phyloP scores from a whole-genome alignment of 2,888 invertebrate genomes.

The Andrena minutula region DNA sequence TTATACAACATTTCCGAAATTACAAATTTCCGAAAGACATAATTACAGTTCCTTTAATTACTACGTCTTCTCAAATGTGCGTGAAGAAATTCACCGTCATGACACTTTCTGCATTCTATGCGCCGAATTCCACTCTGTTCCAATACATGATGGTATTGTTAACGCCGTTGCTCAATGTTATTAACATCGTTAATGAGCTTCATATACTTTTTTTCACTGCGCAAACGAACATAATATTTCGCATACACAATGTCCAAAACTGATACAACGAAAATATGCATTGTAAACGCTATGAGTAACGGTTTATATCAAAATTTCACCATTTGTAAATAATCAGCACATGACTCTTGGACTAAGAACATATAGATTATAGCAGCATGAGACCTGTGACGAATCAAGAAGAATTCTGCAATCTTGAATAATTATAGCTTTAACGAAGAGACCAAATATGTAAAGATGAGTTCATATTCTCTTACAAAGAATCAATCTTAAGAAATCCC shows the following conservation, averaged over 20 bases:
- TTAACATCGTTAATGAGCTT: background rate
- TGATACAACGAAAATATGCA: constrained; percentile 46
- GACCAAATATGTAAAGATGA: constrained; percentile 74
- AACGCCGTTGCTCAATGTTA: background rate
- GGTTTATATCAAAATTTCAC: background rate
- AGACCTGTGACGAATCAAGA: constrained; percentile 39
- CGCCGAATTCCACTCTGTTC: background rate
- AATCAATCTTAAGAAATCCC: constrained; percentile 58
- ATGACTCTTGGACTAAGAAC: background rate
- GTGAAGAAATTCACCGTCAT: background rate
- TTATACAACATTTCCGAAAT: background rate
- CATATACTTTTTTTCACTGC: background rate
- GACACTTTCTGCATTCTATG: background rate
- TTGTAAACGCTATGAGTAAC: constrained; percentile 7
- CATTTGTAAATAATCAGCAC: constrained; percentile 26
- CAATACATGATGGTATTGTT: background rate
- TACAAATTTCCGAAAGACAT: background rate
- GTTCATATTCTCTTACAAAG: constrained; percentile 70
- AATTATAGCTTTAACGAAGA: constrained; percentile 76
- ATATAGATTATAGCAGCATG: constrained; percentile 41
- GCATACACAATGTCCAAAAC: constrained; percentile 13
- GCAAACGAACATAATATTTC: background rate
- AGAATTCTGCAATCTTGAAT: constrained; percentile 54
- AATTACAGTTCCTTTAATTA: background rate
- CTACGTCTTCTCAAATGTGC: background rate